Base-by-base conservation (phyloP, 2,888 invertebrate species). In the Chymomyza amoena region DNA sequence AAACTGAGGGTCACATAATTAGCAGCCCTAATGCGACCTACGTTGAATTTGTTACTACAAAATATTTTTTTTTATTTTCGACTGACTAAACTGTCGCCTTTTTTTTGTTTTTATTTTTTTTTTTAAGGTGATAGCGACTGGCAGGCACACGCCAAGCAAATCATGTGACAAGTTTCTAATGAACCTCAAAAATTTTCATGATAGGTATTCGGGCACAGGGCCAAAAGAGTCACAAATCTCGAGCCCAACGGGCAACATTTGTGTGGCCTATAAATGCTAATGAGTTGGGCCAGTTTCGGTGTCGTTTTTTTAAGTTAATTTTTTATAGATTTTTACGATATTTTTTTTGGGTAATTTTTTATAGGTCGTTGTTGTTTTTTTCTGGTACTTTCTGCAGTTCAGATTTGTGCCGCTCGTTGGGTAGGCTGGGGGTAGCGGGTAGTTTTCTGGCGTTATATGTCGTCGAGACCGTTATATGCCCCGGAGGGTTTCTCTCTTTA, bases 151-250 rank as follows among this genome's bases (percentile, higher is more conserved):
- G 77, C 77, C 81, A 86, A 84, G 78, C 86, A 81, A 84, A 84
- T 86, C 86, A 86, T 86, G 86, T 84, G 83, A 84, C 86, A 84
- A 86, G 86, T 72, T 84, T 84, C 83, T 86, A 84, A 84, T 84
- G 83, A 84, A 84, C 86, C 83, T 75, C 75, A 69, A 64, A 67
- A 69, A 64, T 73, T 59, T 64, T 60, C 28, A 20, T 16, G 16
- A 54, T 54, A 54, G 13, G 39, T 45, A 45, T 54, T n/a, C 18
- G 52, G 16, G 16, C 52, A 54, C 45, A 45, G 57, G 45, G 50
- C 64, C 65, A 73, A 74, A 73, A 66, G 73, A 72, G 81, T 36
- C 52, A 54, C 63, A 68, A 74, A 69, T 69, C 76, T 16, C 45
- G 69, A 4, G 72, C 68, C 61, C 50, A 70, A 32, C 60, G 75